These are phyloP conservation scores for Corvus cornix DNA, from an alignment of 2,113 vertebrate species.

Conservation along the genomic window DNA sequence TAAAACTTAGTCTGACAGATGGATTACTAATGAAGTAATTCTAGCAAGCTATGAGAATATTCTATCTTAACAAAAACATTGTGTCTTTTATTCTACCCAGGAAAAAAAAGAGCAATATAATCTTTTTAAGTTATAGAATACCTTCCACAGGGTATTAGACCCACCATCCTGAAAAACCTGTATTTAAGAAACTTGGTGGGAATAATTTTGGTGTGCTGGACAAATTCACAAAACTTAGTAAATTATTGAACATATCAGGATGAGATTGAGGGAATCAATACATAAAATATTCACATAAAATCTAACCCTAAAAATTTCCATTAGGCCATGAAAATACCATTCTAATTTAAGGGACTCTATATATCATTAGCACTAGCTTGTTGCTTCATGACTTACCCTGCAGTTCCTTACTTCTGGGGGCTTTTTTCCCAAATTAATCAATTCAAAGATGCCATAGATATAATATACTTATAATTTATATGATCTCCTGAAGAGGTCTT, in stretches of 20 bases:
- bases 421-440: not conserved
- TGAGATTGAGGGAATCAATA: not conserved
- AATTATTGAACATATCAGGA: not conserved
- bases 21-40: not conserved
- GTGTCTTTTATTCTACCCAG: not conserved
- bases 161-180: not conserved
- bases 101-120: not conserved
- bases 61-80: not conserved
- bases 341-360: accelerated
- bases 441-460: not conserved
- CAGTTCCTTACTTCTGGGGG: not conserved
- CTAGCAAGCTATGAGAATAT: not conserved
- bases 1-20: not conserved
- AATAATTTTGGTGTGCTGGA: not conserved
- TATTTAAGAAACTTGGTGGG: not conserved
- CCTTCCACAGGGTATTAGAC: not conserved
- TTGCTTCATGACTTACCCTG: not conserved
- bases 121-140: not conserved
- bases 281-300: not conserved
- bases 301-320: not conserved
- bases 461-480: not conserved
- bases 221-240: not conserved
- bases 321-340: not conserved
- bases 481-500: not conserved
- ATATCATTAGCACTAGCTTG: not conserved